A percentile compares a stretch with the other conserved stretches of the same genome.
Evolutionary conservation across 2,797 vertebrate species (phyloP).

Genomic region (Aldrovandia affinis): DNA sequence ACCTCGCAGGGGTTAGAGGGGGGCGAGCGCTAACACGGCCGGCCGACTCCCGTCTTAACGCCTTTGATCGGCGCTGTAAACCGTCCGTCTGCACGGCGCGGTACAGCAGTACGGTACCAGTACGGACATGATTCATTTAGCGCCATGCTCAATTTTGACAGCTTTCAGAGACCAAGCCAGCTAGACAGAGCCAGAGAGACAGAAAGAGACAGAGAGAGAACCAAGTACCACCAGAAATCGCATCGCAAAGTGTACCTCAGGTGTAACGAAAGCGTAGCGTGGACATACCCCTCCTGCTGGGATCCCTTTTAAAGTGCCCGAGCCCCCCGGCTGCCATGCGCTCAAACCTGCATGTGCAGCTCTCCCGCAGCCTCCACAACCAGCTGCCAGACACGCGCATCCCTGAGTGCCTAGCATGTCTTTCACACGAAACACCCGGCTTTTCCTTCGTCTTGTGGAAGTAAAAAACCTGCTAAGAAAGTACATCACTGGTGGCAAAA

Average conservation of each 20-base stretch:
- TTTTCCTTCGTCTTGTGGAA: neutral
- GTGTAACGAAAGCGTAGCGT: neutral
- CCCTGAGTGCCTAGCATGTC: neutral
- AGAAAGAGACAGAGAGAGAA: neutral
- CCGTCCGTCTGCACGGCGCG: neutral
- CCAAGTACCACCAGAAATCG: neutral
- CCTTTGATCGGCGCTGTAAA: neutral
- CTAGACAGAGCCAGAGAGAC: neutral
- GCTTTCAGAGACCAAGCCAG: constrained; percentile 35
- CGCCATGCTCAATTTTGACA: constrained; percentile 35
- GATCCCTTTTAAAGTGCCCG: neutral
- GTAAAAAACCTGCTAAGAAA: too few relatives aligned
- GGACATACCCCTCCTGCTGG: neutral
- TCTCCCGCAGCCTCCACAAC: neutral
- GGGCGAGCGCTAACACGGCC: neutral
- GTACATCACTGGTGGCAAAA: too few relatives aligned
- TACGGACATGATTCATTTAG: constrained; percentile 48
- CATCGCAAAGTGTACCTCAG: neutral
- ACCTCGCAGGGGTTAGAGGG: neutral
- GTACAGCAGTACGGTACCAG: constrained; percentile 28
- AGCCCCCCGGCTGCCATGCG: neutral
- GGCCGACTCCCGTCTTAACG: neutral
- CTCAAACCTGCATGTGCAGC: neutral
- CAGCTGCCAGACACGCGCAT: neutral
- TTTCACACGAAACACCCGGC: neutral